Base-by-base conservation (phyloP, 2,797 vertebrate species). In the Brachyalestes nurse region DNA sequence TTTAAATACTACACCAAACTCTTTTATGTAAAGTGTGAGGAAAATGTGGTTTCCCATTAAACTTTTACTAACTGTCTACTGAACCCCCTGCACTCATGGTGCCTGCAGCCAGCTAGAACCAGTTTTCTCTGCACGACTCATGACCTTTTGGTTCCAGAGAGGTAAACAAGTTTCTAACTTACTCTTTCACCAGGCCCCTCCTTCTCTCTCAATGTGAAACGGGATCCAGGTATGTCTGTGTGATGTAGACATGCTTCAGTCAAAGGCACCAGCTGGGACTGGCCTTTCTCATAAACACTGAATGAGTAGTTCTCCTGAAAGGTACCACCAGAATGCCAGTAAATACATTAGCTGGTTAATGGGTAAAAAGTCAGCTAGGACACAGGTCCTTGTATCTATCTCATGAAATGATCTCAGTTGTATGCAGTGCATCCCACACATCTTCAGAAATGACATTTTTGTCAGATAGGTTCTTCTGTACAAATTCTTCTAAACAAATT, bases 101-200 rank as follows among this genome's bases (percentile, higher is more conserved):
- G 1, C 28, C 53, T 49, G 34, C 58, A 80, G 19, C 47, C 28
- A 9, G 77, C 84, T 86, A 82, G 79, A 92, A 89, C 89, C 82
- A 83, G 87, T 77, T 84, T 84, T 72, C 40, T 78, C 14, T 40
- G 87, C 80, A 86, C 84, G 76, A 25, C 49, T 71, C 61, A 64
- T 88, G 83, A 90, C 90, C 88, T 91, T 87, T 89, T 81, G 72
- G 73, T 72, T 78, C 40, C 82, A 75, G 78, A 57, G 72, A 62
- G 70, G 88, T 93, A 92, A 94, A 94, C 92, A 93, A 83, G 75
- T 81, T 81, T 78, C 65, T 77, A 88, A 4, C 65, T 85, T 80
- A 86, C 82, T 74, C 87, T 78, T 87, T 87, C 83, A 85, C 40
- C 65, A 38, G 75, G 40, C 76, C 84, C 60, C 78, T 79, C 79